A percentile compares a stretch with the other conserved stretches of the same genome.
These are phyloP conservation scores for Rhynchomys soricoides DNA, from an alignment of 2,113 vertebrate species.

Conservation along the genomic window DNA sequence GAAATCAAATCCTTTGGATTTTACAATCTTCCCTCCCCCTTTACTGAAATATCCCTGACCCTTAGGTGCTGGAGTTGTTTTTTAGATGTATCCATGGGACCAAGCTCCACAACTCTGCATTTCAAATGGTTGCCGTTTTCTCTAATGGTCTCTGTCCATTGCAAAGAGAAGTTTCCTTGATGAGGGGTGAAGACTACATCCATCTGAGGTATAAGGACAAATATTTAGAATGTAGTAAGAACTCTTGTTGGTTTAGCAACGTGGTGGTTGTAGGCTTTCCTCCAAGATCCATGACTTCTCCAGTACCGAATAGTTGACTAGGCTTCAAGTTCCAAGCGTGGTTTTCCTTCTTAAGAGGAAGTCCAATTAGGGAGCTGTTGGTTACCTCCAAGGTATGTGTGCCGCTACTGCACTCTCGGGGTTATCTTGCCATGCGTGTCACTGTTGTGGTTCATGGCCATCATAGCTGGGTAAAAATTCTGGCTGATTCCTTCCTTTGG, in stretches of 20 bases:
- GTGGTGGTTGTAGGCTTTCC: no score
- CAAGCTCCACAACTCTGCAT: background rate
- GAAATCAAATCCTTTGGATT: background rate
- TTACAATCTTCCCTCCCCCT: background rate
- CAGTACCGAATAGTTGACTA: background rate
- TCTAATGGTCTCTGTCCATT: background rate
- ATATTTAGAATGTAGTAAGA: background rate
- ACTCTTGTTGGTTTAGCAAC: background rate
- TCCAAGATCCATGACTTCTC: background rate
- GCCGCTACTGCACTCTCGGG: background rate
- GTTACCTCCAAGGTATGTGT: background rate
- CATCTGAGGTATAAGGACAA: background rate
- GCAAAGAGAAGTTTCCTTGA: background rate
- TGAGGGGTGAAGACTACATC: no score
- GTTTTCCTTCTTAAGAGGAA: background rate
- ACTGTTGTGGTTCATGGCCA: background rate
- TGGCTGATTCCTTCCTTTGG: background rate
- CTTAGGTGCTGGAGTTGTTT: background rate
- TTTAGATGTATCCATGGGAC: background rate
- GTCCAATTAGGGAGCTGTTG: background rate
- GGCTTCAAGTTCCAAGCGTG: background rate
- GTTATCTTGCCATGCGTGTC: background rate
- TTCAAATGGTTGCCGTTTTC: background rate
- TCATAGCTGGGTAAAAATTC: background rate
- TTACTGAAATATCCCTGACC: background rate